A percentile compares a stretch with the other conserved stretches of the same genome.
These are phyloP conservation scores for Trematomus bernacchii DNA, from an alignment of 2,797 vertebrate species.

Conservation along the genomic window DNA sequence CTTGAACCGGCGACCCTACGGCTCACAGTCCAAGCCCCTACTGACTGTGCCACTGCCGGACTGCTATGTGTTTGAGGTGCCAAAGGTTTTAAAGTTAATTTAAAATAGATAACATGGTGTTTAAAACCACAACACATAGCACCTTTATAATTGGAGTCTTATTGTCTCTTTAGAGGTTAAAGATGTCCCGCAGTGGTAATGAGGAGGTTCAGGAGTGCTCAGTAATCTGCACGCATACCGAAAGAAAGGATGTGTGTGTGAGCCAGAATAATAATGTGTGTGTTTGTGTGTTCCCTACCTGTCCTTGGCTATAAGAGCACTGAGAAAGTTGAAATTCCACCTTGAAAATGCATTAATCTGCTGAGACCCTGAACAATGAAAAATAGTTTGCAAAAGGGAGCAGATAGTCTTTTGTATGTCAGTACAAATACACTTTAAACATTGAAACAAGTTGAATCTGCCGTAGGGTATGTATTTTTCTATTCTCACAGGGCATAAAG, in stretches of 20 bases:
- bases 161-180: constrained; percentile 38
- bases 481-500: background rate
- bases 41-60: no score
- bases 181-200: constrained; percentile 29
- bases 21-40: no score
- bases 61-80: background rate
- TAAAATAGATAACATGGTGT: constrained; percentile 18
- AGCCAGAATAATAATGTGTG: constrained; percentile 37
- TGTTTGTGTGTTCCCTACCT: constrained; percentile 36
- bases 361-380: background rate
- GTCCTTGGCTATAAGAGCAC: constrained; percentile 49
- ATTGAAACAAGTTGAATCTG: background rate
- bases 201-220: constrained; percentile 26
- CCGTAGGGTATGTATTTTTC: background rate
- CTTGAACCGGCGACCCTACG: no score
- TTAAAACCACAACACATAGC: background rate
- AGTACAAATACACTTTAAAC: background rate
- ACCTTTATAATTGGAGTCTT: constrained; percentile 30
- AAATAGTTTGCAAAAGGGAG: background rate
- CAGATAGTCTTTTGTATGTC: background rate
- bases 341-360: constrained; percentile 51
- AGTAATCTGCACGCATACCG: constrained; percentile 44
- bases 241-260: constrained; percentile 23
- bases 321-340: constrained; percentile 48
- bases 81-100: constrained; percentile 33